phyloP scores from a whole-genome alignment of 1,140 invertebrate species.

The Pogonus chalceus region DNA sequence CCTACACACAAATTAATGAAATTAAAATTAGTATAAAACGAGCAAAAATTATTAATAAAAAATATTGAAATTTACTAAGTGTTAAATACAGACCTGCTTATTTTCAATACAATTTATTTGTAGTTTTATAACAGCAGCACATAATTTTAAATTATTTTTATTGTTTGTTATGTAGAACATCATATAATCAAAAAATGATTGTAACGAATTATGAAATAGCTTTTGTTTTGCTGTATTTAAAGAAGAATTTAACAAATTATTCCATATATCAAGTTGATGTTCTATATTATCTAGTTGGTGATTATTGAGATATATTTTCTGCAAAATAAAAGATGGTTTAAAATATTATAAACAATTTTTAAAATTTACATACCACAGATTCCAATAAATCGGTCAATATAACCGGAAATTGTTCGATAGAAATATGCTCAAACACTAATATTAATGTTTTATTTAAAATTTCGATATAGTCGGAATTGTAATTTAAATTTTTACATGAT shows the following conservation, averaged over 20 bases:
- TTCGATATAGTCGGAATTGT: constrained; percentile 11
- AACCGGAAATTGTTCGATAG: constrained; percentile 23
- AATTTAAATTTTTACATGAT: constrained; percentile 16
- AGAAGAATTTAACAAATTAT: constrained; percentile 1
- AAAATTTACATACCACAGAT: constrained; percentile 18
- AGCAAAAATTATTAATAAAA: not conserved
- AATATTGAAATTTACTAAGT: too few species aligned
- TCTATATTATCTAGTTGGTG: not conserved
- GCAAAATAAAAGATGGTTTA: not conserved
- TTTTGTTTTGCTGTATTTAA: not conserved
- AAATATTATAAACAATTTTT: not conserved
- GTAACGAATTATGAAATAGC: not conserved
- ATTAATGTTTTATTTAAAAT: constrained; percentile 20
- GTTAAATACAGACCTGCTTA: not conserved
- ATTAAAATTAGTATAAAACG: constrained; percentile 11
- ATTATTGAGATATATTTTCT: not conserved
- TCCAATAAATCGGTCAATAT: constrained; percentile 19
- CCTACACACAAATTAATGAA: constrained; percentile 19
- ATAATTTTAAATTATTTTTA: not conserved
- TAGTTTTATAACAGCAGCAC: not conserved
- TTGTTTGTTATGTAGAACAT: not conserved
- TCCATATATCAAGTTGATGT: not conserved
- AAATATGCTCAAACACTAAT: constrained; percentile 21
- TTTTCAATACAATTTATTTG: not conserved
- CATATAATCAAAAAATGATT: not conserved